A percentile compares a stretch with the other conserved stretches of the same genome.
These are phyloP conservation scores for Cherax quadricarinatus DNA, from an alignment of 1,140 invertebrate genomes.

Conservation along the genomic window DNA sequence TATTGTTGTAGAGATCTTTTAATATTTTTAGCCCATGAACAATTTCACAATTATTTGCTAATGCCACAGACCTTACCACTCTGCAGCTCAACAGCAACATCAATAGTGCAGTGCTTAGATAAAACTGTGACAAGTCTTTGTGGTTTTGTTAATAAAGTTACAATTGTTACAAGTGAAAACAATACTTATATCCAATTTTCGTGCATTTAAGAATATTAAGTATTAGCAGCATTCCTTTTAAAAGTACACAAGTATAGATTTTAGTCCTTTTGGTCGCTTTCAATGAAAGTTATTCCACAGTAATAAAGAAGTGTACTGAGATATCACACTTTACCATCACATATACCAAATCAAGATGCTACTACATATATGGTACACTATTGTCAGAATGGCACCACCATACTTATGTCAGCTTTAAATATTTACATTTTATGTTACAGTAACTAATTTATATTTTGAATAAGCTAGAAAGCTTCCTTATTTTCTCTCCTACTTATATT, in stretches of 20 bases:
- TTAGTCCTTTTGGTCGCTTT: background rate
- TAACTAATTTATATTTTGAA: too few species aligned
- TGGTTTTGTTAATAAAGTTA: background rate
- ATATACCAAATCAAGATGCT: too few species aligned
- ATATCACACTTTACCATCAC: background rate
- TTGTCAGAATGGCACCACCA: too few species aligned
- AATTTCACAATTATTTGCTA: too few species aligned
- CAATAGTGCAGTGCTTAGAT: background rate
- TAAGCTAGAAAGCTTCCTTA: too few species aligned
- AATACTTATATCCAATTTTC: background rate
- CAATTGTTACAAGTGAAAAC: background rate
- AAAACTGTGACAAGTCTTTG: background rate
- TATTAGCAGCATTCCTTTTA: background rate
- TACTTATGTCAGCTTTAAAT: too few species aligned
- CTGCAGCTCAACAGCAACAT: too few species aligned
- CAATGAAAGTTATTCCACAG: background rate
- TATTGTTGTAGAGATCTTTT: too few species aligned
- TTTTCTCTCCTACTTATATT: background rate
- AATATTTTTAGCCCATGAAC: too few species aligned
- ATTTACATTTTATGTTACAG: too few species aligned
- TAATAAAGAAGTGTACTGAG: background rate
- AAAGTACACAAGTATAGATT: background rate
- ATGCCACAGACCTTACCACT: too few species aligned
- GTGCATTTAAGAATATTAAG: background rate
- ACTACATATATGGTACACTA: background rate